Evolutionary conservation across 2,888 invertebrate genomes (phyloP).

Genomic region (Scaeva pyrastri): DNA sequence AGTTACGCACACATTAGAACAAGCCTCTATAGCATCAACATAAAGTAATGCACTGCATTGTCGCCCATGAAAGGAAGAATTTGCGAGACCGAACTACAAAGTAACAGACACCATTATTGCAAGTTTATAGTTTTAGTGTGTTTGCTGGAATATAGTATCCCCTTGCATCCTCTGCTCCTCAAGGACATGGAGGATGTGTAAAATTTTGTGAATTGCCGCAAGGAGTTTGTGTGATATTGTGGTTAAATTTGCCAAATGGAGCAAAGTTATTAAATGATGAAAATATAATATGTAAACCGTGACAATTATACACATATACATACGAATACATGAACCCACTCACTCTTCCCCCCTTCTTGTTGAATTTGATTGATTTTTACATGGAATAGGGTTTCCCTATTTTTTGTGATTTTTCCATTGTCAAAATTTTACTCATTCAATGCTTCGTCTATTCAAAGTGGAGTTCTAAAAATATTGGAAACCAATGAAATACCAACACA

Average conservation of each 20-base stretch:
- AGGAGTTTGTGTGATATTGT: constrained; percentile 46
- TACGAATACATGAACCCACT: too few species aligned
- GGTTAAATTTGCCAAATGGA: constrained; percentile 27
- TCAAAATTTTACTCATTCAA: too few species aligned
- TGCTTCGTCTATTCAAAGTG: too few species aligned
- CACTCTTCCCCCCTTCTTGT: too few species aligned
- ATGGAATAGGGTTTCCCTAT: too few species aligned
- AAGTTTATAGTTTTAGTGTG: constrained; percentile 15
- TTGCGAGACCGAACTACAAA: constrained; percentile 31
- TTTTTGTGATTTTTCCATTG: too few species aligned
- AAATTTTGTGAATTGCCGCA: constrained; percentile 41
- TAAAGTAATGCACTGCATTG: constrained; percentile 28
- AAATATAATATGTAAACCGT: not conserved
- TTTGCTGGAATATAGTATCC: constrained; percentile 7
- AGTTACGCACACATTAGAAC: constrained; percentile 32
- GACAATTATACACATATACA: not conserved
- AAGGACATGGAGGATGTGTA: constrained; percentile 11
- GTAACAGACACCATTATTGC: constrained; percentile 34
- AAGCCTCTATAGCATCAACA: constrained; percentile 22
- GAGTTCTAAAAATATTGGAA: too few species aligned
- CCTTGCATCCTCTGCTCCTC: too few species aligned
- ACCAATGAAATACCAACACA: too few species aligned
- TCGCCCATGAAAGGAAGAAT: constrained; percentile 32
- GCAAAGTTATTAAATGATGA: constrained; percentile 30
- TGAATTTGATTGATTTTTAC: too few species aligned